Evolutionary conservation across 1,140 invertebrate species (phyloP).

Genomic region (Platyura marginata): DNA sequence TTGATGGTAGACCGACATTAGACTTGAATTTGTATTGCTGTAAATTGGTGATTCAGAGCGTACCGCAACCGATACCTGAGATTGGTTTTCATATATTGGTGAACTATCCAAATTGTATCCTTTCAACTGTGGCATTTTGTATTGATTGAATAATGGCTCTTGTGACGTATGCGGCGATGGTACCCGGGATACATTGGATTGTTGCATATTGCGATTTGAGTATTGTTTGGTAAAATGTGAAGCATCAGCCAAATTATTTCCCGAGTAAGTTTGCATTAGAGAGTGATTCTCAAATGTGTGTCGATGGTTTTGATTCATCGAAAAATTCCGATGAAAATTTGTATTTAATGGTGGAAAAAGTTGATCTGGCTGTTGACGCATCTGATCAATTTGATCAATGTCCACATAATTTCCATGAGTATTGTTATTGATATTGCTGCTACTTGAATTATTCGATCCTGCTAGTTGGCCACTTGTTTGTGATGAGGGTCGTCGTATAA

Average conservation of each 20-base stretch:
- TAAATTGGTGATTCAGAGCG: conserved; percentile 24
- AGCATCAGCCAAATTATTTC: background rate
- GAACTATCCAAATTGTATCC: conserved; percentile 9
- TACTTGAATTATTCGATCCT: background rate
- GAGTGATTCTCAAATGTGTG: conserved; percentile 11
- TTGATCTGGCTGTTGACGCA: conserved; percentile 22
- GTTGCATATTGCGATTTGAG: background rate
- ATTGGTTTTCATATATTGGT: conserved; percentile 23
- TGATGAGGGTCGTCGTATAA: background rate
- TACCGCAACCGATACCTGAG: conserved; percentile 11
- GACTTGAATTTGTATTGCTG: conserved; percentile 13
- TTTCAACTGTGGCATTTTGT: background rate
- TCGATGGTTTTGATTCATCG: conserved; percentile 16
- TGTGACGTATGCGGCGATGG: background rate
- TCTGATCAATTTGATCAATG: conserved; percentile 31
- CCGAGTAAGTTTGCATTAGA: conserved; percentile 1
- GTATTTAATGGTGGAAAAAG: conserved; percentile 7
- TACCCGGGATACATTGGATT: background rate
- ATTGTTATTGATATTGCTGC: conserved; percentile 2
- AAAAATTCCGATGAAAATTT: conserved; percentile 19
- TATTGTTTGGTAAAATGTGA: conserved; percentile 1
- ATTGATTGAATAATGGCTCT: background rate
- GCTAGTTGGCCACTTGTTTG: background rate
- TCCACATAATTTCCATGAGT: conserved; percentile 32
- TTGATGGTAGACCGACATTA: conserved; percentile 1